Conservation (phyloP, 2,113 vertebrate genomes). For the Calyptommatus sinebrachiatus region DNA sequence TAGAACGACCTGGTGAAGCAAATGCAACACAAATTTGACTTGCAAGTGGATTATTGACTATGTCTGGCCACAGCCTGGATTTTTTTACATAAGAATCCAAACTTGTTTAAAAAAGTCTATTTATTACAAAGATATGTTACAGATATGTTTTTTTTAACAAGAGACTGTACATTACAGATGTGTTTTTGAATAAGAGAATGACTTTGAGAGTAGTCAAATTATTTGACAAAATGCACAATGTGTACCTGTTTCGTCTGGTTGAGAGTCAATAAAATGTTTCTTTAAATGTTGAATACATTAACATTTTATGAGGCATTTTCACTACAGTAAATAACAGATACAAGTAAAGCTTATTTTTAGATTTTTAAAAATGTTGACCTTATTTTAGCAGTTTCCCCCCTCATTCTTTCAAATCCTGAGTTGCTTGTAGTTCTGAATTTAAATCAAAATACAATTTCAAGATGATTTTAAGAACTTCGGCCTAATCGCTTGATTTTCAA, state of each 20-base stretch:
- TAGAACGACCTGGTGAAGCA: too few relatives aligned
- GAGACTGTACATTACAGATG: neutral
- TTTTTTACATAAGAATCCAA: slow-evolving; percentile 9
- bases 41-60: neutral
- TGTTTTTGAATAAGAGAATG: neutral
- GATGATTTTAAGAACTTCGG: too few relatives aligned
- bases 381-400: neutral
- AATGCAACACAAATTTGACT: too few relatives aligned
- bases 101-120: neutral
- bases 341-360: neutral
- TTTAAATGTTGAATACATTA: slow-evolving; percentile 19
- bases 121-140: neutral
- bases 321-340: neutral
- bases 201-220: neutral
- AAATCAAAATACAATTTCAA: slow-evolving; percentile 45
- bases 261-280: neutral
- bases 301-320: neutral
- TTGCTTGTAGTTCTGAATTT: neutral
- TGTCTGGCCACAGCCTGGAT: slow-evolving; percentile 8
- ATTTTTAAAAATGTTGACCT: slow-evolving; percentile 28
- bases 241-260: slow-evolving; percentile 8
- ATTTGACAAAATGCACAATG: slow-evolving; percentile 7
- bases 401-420: neutral
- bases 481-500: too few relatives aligned
- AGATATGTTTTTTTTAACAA: neutral